These are phyloP conservation scores for Prolemur simus DNA, from an alignment of 2,113 vertebrate genomes.

Conservation along the genomic window DNA sequence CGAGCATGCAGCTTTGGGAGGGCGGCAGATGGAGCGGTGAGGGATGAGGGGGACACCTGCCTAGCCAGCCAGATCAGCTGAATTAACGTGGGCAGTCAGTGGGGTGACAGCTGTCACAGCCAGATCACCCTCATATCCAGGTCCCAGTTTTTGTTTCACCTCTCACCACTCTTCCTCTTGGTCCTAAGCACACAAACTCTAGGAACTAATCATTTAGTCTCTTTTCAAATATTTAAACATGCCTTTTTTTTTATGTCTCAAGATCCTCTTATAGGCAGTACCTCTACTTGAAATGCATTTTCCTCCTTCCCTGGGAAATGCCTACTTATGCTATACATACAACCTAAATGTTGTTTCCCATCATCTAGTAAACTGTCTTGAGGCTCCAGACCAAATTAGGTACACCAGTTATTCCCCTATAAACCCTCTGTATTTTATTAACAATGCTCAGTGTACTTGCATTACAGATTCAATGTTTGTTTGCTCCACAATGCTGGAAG, in stretches of 20 bases:
- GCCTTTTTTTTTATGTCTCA: neutral
- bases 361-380: neutral
- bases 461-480: neutral
- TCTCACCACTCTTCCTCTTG: neutral
- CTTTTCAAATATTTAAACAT: neutral
- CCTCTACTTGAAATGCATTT: neutral
- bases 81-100: too few relatives aligned
- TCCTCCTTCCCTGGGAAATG: neutral
- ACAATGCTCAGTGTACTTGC: neutral
- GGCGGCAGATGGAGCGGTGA: too few relatives aligned
- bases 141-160: neutral
- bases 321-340: neutral
- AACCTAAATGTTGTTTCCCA: neutral
- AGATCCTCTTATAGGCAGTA: neutral
- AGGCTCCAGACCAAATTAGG: neutral
- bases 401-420: neutral
- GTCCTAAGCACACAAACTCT: neutral
- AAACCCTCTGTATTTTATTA: neutral
- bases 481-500: neutral
- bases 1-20: too few relatives aligned
- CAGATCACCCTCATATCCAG: too few relatives aligned
- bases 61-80: too few relatives aligned
- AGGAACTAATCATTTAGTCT: neutral
- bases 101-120: too few relatives aligned
- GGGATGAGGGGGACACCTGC: too few relatives aligned